phyloP scores from a whole-genome alignment of 2,113 vertebrate genomes.

The Vulpes ferrilata region DNA sequence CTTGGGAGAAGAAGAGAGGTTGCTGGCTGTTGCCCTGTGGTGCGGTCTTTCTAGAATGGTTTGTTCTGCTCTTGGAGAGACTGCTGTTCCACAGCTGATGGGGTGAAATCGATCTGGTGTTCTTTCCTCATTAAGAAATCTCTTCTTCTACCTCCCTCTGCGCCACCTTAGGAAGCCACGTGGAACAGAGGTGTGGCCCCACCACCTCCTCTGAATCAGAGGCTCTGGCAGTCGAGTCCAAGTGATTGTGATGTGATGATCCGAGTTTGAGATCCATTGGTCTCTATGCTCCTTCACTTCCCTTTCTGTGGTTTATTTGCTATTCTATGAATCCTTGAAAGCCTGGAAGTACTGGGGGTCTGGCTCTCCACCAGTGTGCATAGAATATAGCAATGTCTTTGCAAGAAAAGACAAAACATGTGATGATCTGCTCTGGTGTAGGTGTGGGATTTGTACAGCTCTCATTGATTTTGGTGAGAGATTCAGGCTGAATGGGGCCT shows the following conservation, averaged over 20 bases:
- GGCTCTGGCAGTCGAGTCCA: too few species aligned
- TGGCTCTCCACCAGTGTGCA: neutral
- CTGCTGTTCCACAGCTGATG: neutral
- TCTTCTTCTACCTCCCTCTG: neutral
- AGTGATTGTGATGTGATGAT: too few species aligned
- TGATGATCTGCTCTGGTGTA: neutral
- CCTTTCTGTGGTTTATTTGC: neutral
- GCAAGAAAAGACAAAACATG: neutral
- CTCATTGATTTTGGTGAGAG: neutral
- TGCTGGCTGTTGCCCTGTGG: neutral
- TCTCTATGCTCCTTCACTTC: neutral
- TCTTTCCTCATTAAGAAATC: neutral
- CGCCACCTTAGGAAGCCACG: neutral
- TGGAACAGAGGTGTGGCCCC: neutral
- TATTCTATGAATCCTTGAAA: neutral
- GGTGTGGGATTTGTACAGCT: neutral
- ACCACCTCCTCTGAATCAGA: neutral
- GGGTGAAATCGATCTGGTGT: neutral
- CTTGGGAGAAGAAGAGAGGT: neutral
- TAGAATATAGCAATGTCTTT: neutral
- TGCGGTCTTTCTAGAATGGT: neutral
- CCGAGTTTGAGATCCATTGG: neutral
- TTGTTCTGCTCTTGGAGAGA: neutral
- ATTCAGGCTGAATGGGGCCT: neutral
- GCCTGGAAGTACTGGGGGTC: rapidly evolving